phyloP scores from a whole-genome alignment of 2,797 vertebrate genomes.

The Eidolon dupreanum region DNA sequence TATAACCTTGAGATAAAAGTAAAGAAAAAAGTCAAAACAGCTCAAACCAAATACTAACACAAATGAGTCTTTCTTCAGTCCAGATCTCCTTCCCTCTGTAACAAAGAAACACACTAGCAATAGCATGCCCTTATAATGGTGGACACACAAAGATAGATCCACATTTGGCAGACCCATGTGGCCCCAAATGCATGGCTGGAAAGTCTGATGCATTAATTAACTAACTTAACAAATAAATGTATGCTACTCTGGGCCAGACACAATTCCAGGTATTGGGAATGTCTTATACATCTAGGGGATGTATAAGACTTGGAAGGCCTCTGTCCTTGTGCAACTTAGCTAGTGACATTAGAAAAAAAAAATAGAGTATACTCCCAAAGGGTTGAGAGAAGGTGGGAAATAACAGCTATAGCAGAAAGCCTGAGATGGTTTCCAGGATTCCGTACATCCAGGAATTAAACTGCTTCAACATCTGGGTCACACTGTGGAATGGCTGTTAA shows the following conservation, averaged over 20 bases:
- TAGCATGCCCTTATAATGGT: accelerated
- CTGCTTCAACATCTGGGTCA: background rate
- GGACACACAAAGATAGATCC: too few relatives aligned
- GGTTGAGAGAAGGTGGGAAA: background rate
- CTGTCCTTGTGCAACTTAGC: background rate
- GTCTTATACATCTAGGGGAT: background rate
- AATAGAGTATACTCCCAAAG: background rate
- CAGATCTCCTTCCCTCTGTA: background rate
- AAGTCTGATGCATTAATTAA: background rate
- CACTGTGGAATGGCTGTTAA: background rate
- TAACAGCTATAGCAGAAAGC: background rate
- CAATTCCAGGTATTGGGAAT: background rate
- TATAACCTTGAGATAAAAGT: slow-evolving; percentile 74
- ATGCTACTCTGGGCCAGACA: background rate
- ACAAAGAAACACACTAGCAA: background rate
- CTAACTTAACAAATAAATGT: background rate
- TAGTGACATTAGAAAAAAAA: background rate
- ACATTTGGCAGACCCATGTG: accelerated
- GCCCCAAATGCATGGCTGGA: background rate
- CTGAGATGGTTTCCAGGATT: slow-evolving; percentile 5
- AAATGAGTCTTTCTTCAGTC: slow-evolving; percentile 12
- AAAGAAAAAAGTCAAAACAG: slow-evolving; percentile 66
- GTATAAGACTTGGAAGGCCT: background rate
- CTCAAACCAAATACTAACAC: slow-evolving; percentile 45
- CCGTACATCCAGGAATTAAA: background rate